Evolutionary conservation across 2,797 vertebrate species (phyloP), one percentile per base, ranked within the genome.

Genomic region (Hoplostethus atlanticus): DNA sequence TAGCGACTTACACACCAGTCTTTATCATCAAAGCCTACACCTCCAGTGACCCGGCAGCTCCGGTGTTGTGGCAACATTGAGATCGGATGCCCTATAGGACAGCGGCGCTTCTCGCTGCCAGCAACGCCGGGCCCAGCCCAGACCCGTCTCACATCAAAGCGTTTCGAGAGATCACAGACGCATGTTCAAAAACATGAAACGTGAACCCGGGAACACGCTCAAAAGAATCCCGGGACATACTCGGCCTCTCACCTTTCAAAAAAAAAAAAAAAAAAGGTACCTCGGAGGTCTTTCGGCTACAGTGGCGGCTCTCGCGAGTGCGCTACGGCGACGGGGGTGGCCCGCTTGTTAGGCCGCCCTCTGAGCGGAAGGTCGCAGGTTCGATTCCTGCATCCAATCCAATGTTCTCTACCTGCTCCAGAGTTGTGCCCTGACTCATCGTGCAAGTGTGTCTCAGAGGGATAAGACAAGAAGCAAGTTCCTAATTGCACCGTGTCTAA

Each of bases 81-180:
- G 75, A 77, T 69, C 57, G 66, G 40, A 21, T 56, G 58, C 44
- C 62, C 57, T 68, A 50, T 42, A 73, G 80, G 62, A 78, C 47
- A 50, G 51, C 1, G 68, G 53, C 38, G 30, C 72, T 73, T 21
- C 59, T 80, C 31, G 5, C 62, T 68, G 71, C 75, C 80, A 89
- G 76, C 74, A 77, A 69, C 71, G 44, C 55, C 62, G 6, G 72
- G 68, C 62, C 79, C 64, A 50, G 55, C 71, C 70, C 52, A 3
- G 61, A 73, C 57, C 60, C 11, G 21, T 71, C 77, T 89, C 79
- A 87, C 89, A 90, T 92, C 90, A 91, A 92, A 92, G 87, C 80
- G 12, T 21, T 30, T 21, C 21, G 21, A 1, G 11, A 81, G 88
- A 90, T 88, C 85, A 91, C 83, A 88, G 80, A 64, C 70, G 40